Percentiles rank a stretch among this genome's conserved stretches.
These are phyloP conservation scores for Ascidia mentula DNA, from an alignment of 23 tunicate genomes.

Conservation along the genomic window DNA sequence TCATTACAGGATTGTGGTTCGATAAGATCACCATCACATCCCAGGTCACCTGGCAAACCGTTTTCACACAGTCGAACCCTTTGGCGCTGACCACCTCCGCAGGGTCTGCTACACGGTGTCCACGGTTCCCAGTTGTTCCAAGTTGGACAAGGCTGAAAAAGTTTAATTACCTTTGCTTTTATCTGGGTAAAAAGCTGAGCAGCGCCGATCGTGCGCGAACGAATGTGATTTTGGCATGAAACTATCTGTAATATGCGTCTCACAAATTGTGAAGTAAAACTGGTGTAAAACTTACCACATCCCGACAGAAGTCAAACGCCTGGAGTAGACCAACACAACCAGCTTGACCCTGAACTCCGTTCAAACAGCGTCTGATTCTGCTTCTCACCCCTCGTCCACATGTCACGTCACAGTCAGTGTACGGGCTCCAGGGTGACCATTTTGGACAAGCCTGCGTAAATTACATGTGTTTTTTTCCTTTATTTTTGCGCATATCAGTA, in stretches of 20 bases:
- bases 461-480: no score
- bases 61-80: constrained; percentile 28
- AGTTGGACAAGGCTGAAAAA: constrained; percentile 26
- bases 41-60: constrained; percentile 26
- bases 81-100: constrained; percentile 30
- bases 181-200: no score
- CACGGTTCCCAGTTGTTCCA: constrained; percentile 48
- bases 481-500: no score
- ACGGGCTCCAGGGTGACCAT: constrained; percentile 46
- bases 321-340: constrained; percentile 43
- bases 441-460: constrained; percentile 49
- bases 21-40: constrained; percentile 8
- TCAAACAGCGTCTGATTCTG: constrained; percentile 43
- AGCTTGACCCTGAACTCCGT: constrained; percentile 28
- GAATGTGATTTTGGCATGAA: no score
- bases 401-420: constrained; percentile 29
- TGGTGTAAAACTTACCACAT: background rate
- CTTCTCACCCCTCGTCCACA: constrained; percentile 56
- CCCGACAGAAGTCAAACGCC: constrained; percentile 9
- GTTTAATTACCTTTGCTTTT: no score
- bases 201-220: no score
- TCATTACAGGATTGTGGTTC: background rate
- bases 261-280: background rate
- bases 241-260: background rate
- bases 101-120: constrained; percentile 29